A percentile compares a stretch with the other conserved stretches of the same genome.
phyloP scores from a whole-genome alignment of 2,888 invertebrate species.

The Plebejus anna region DNA sequence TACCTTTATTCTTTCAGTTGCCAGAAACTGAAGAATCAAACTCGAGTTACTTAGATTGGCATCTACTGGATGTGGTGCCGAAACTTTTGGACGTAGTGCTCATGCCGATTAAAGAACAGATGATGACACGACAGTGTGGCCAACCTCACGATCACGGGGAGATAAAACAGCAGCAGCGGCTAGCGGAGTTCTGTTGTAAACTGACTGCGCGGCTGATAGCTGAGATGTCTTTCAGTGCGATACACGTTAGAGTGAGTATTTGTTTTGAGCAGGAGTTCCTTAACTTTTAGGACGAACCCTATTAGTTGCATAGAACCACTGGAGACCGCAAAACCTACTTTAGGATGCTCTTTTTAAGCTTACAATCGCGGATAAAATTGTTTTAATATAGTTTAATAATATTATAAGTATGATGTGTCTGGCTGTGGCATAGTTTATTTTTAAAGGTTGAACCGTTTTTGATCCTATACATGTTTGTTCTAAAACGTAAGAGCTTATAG shows the following conservation, averaged over 20 bases:
- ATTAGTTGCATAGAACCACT: no score
- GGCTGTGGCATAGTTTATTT: no score
- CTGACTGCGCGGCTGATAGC: constrained; percentile 90
- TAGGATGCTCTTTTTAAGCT: no score
- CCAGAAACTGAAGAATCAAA: constrained; percentile 47
- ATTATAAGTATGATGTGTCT: no score
- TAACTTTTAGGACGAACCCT: no score
- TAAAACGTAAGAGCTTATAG: no score
- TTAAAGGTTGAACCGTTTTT: no score
- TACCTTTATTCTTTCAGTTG: constrained; percentile 41
- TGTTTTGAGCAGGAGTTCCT: no score
- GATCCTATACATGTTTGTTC: no score
- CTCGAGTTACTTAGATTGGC: constrained; percentile 73
- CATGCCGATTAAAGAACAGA: constrained; percentile 84
- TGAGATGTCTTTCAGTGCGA: constrained; percentile 82
- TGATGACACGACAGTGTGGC: constrained; percentile 71
- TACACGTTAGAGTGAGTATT: constrained; percentile 50
- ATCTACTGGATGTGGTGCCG: constrained; percentile 90
- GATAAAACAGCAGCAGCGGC: constrained; percentile 76
- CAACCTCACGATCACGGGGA: constrained; percentile 70
- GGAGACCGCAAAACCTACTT: no score
- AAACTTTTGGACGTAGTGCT: constrained; percentile 90
- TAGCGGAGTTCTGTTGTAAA: constrained; percentile 86
- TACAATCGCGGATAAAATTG: no score
- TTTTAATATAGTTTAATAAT: no score